A percentile compares a stretch with the other conserved stretches of the same genome.
Conservation (phyloP, 2,113 vertebrate species). For the Chaenocephalus aceratus region DNA sequence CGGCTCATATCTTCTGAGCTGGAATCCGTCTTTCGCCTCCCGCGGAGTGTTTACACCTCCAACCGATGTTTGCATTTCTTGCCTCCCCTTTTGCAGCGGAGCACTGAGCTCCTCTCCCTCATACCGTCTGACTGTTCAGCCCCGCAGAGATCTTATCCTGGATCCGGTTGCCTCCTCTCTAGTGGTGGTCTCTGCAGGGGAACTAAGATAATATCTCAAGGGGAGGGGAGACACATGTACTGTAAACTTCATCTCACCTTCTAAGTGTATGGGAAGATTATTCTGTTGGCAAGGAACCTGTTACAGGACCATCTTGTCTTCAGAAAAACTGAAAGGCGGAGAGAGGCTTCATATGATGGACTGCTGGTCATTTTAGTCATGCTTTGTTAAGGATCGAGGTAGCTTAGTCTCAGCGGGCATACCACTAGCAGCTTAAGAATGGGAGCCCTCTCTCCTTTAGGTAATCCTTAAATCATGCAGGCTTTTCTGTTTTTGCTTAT, state of each 20-base stretch:
- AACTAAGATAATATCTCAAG: neutral
- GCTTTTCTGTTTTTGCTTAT: conserved; percentile 13
- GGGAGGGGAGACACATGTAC: neutral
- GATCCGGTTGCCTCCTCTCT: conserved; percentile 23
- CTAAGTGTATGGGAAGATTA: neutral
- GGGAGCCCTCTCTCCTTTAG: conserved; percentile 31
- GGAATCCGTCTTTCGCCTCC: neutral
- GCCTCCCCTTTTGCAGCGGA: neutral
- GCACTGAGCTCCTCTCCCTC: neutral
- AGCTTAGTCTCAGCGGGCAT: conserved; percentile 35
- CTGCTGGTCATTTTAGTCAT: conserved; percentile 16
- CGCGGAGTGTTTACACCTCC: conserved; percentile 15
- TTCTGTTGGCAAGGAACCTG: neutral
- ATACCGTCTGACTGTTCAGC: neutral
- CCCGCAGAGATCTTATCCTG: conserved; percentile 4
- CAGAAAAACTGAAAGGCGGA: neutral
- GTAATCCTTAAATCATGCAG: conserved; percentile 46
- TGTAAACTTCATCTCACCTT: neutral
- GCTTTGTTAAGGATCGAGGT: conserved; percentile 8
- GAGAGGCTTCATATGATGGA: conserved; percentile 5
- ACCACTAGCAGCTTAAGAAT: conserved; percentile 30
- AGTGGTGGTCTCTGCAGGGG: conserved; percentile 26
- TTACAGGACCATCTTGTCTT: neutral
- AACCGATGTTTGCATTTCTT: neutral
- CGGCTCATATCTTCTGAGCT: neutral